Evolutionary conservation across 2,888 invertebrate species (phyloP), one percentile per base, ranked within the genome.

Genomic region (Acanthosoma haemorrhoidale): DNA sequence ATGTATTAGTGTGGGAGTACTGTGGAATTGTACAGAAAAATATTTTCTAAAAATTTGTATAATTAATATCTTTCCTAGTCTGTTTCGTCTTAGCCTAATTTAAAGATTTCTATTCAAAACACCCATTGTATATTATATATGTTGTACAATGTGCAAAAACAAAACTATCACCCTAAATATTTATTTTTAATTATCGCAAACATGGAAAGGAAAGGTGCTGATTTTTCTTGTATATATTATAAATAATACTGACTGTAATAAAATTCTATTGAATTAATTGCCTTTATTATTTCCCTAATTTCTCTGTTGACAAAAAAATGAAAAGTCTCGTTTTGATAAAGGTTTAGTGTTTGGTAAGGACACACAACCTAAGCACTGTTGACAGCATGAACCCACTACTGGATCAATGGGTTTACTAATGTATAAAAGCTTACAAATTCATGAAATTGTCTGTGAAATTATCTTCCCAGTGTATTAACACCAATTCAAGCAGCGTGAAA

Each of bases 31-130:
- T 51, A 51, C 21, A 51, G 25, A 51, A 25, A 51, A 25, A 25
- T 51, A 51, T 51, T 51, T 51, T 51, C 25, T 51, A 51, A 51
- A 51, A 21, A 51, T 51, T 51, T 51, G 29, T 51, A 51, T 41
- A 18, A 9, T n/a, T n/a, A n/a, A 41, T 51, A 51, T 51, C 21
- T 4, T 43, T 4, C 4, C 5, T 51, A 51, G 51, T 51, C 25
- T 25, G 51, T 51, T 51, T 51, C 29, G 51, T 51, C 51, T 51
- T 51, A 51, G 51, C 51, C 51, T 51, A 51, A 51, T 51, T 51
- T 51, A 13, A 51, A 51, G 51, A 51, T 25, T 51, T 21, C 29
- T 41, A 25, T 51, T 51, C n/a, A n/a, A n/a, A n/a, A n/a, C n/a
- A n/a, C n/a, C n/a, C 29, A 51, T 51, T 2, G 29, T 51, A 25